These are phyloP conservation scores for Matsumyia berberina DNA, from an alignment of 2,888 invertebrate species.

Conservation along the genomic window DNA sequence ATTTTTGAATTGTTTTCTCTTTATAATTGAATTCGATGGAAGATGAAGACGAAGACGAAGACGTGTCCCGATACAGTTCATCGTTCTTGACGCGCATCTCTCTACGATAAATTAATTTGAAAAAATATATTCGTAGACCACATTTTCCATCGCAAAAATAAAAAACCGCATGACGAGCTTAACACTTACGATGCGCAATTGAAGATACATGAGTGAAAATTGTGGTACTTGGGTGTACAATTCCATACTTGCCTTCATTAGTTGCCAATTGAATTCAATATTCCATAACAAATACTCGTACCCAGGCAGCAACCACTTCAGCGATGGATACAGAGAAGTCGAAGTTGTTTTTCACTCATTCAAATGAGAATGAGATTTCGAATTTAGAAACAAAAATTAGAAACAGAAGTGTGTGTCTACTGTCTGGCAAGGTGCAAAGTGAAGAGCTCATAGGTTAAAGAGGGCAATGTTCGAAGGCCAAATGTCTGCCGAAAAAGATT, in stretches of 20 bases:
- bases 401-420: background rate
- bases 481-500: no score
- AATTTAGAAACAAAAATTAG: background rate
- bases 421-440: background rate
- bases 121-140: slow-evolving; percentile 2
- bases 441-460: no score
- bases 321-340: background rate
- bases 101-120: background rate
- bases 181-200: slow-evolving; percentile 28
- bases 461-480: no score
- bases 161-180: background rate
- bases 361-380: slow-evolving; percentile 5
- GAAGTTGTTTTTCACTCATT: background rate
- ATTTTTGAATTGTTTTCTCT: slow-evolving; percentile 13
- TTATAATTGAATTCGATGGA: slow-evolving; percentile 9
- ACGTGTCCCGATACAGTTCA: slow-evolving; percentile 24
- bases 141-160: background rate
- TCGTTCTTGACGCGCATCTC: background rate
- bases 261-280: slow-evolving; percentile 47
- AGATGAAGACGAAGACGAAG: background rate
- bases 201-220: slow-evolving; percentile 1
- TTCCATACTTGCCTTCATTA: slow-evolving; percentile 35
- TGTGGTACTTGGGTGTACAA: background rate
- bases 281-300: slow-evolving; percentile 11
- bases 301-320: background rate